phyloP scores from a whole-genome alignment of 2,797 vertebrate species.

The Adelosebastes latens region DNA sequence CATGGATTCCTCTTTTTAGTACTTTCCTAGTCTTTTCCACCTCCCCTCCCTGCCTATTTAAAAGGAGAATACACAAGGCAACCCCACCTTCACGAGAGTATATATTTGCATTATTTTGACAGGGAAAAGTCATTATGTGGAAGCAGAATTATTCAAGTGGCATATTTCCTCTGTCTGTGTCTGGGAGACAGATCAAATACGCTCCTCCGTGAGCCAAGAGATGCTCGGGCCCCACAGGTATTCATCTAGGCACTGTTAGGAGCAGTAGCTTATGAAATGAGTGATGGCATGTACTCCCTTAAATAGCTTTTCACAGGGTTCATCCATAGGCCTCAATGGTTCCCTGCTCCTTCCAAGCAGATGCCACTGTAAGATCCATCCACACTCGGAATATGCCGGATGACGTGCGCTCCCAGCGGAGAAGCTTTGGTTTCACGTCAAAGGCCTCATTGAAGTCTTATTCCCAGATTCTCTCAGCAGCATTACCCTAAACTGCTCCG shows the following conservation, averaged over 20 bases:
- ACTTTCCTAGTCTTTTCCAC: conserved; percentile 2
- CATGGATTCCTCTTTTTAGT: conserved; percentile 64
- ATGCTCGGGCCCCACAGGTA: conserved; percentile 48
- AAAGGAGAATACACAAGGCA: conserved; percentile 13
- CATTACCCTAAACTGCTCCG: conserved; percentile 23
- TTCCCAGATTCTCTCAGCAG: conserved; percentile 50
- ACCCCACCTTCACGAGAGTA: conserved; percentile 6
- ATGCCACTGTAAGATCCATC: conserved; percentile 56
- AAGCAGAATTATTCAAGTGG: conserved; percentile 27
- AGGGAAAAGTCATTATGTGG: conserved; percentile 28
- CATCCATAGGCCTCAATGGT: conserved; percentile 55
- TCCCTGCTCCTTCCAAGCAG: conserved; percentile 48
- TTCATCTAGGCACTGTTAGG: conserved; percentile 40
- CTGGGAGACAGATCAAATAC: conserved; percentile 42
- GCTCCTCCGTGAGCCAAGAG: conserved; percentile 23
- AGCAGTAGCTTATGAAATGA: conserved; percentile 60
- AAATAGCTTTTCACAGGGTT: conserved; percentile 69
- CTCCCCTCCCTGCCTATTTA: not conserved
- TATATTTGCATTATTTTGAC: conserved; percentile 40
- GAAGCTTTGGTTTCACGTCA: conserved; percentile 69
- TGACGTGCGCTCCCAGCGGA: conserved; percentile 59
- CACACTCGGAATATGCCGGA: conserved; percentile 47
- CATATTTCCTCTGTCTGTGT: conserved; percentile 24
- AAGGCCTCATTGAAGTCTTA: conserved; percentile 68
- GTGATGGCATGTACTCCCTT: conserved; percentile 59